A percentile compares a stretch with the other conserved stretches of the same genome.
These are phyloP conservation scores for Epinotia demarniana DNA, from an alignment of 2,888 invertebrate species.

Conservation along the genomic window DNA sequence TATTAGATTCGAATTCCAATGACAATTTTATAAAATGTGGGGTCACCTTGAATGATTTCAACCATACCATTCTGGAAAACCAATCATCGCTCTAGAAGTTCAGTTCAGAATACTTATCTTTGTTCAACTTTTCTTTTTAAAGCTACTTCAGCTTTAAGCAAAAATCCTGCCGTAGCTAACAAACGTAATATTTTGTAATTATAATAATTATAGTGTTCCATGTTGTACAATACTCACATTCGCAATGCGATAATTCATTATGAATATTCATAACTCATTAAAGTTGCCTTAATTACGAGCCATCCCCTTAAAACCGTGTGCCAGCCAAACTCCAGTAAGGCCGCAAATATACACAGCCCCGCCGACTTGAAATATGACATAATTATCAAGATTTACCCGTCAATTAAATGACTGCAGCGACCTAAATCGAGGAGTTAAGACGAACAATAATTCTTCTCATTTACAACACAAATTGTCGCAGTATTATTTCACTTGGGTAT, in stretches of 20 bases:
- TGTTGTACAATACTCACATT: conserved; percentile 18
- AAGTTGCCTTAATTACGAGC: conserved; percentile 44
- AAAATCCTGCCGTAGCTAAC: not conserved
- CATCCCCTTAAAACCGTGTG: conserved; percentile 50
- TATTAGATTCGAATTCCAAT: too few species aligned
- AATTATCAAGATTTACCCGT: conserved; percentile 71
- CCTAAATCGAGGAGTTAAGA: conserved; percentile 62
- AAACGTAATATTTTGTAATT: not conserved
- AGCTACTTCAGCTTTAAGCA: too few species aligned
- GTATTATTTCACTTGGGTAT: conserved; percentile 47
- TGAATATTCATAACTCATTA: conserved; percentile 45
- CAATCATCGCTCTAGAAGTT: too few species aligned
- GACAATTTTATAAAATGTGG: too few species aligned
- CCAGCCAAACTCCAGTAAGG: conserved; percentile 40
- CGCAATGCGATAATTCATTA: conserved; percentile 33
- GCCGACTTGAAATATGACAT: conserved; percentile 65
- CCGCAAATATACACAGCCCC: conserved; percentile 50
- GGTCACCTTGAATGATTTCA: too few species aligned
- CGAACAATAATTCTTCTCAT: conserved; percentile 58
- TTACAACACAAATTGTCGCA: conserved; percentile 53
- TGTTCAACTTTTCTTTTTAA: too few species aligned
- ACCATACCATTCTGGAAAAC: too few species aligned
- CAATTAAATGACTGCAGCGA: conserved; percentile 60
- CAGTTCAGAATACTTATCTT: too few species aligned
- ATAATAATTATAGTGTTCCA: not conserved